phyloP scores from a whole-genome alignment of 2,113 vertebrate genomes.

The Callocephalon fimbriatum region DNA sequence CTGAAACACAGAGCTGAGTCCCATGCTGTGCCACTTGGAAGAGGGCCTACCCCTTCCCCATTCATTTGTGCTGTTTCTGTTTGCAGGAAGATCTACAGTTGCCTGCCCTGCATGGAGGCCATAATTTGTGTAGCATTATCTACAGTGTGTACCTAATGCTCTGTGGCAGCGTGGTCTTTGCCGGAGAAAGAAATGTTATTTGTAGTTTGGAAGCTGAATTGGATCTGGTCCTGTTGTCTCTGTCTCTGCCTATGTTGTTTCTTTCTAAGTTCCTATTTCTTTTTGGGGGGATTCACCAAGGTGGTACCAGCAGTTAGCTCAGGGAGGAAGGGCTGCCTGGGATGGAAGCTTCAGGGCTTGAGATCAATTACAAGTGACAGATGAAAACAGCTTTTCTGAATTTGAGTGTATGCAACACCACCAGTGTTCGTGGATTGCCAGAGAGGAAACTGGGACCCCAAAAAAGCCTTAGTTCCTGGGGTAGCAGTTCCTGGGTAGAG shows the following conservation, averaged over 20 bases:
- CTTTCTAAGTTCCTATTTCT: not conserved
- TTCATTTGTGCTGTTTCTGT: not conserved
- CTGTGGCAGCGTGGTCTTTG: not conserved
- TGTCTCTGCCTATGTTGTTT: not conserved
- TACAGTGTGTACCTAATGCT: not conserved
- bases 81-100: not conserved
- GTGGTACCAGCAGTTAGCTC: not conserved
- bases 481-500: not conserved
- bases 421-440: not conserved
- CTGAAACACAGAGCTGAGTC: not conserved
- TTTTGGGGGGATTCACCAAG: not conserved
- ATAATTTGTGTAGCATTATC: not conserved
- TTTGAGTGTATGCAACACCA: not conserved
- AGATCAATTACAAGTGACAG: not conserved
- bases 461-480: not conserved
- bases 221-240: not conserved
- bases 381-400: not conserved
- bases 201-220: not conserved
- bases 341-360: not conserved
- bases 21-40: not conserved
- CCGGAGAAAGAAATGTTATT: not conserved
- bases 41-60: not conserved
- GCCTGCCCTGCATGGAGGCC: accelerated
- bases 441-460: not conserved
- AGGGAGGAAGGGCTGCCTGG: not conserved